Evolutionary conservation across 2,113 vertebrate species (phyloP).

Genomic region (Hippocampus abdominalis): DNA sequence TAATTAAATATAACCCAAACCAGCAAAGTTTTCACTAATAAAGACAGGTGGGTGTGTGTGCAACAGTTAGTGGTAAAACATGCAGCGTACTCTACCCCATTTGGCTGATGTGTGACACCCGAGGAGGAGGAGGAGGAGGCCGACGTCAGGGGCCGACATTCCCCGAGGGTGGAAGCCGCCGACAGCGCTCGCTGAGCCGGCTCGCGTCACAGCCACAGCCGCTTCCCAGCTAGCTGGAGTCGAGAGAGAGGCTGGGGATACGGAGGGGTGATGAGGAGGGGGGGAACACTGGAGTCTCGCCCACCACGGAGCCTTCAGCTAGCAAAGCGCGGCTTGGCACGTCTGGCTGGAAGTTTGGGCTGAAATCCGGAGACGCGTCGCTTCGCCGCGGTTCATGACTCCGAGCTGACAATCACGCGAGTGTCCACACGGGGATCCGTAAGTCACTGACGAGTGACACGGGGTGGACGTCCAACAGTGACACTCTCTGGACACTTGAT

Average conservation of each 20-base stretch:
- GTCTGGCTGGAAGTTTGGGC: constrained; percentile 52
- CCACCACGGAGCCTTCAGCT: neutral
- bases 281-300: neutral
- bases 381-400: constrained; percentile 73
- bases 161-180: constrained; percentile 59
- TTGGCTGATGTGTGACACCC: constrained; percentile 45
- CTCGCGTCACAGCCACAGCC: constrained; percentile 18
- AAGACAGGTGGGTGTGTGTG: neutral
- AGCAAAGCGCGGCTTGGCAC: constrained; percentile 8
- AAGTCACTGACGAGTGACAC: constrained; percentile 51
- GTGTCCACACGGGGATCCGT: constrained; percentile 66
- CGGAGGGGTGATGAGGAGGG: constrained; percentile 1
- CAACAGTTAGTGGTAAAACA: constrained; percentile 39
- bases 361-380: constrained; percentile 70
- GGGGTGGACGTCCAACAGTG: constrained; percentile 34
- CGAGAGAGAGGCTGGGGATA: constrained; percentile 21
- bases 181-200: constrained; percentile 49
- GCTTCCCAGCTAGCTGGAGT: constrained; percentile 37
- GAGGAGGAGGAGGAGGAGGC: constrained; percentile 61
- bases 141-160: constrained; percentile 76
- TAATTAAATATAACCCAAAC: constrained; percentile 1
- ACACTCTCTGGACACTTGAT: constrained; percentile 7
- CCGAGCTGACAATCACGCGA: constrained; percentile 53
- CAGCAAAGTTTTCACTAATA: constrained; percentile 35
- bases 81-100: constrained; percentile 62